Evolutionary conservation across 2,797 vertebrate genomes (phyloP).

Genomic region (Cryptoprocta ferox): DNA sequence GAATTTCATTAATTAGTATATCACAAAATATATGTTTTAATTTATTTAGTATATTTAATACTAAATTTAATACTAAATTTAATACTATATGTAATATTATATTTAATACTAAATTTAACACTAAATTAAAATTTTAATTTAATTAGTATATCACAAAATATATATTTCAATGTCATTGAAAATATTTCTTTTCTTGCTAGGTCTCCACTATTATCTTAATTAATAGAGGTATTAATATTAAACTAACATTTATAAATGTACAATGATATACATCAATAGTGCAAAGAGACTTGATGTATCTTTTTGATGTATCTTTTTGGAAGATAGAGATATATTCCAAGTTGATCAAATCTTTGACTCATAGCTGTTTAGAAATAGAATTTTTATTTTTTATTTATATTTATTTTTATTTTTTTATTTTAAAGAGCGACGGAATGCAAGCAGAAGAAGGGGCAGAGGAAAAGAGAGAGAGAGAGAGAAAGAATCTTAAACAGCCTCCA

Average conservation of each 20-base stretch:
- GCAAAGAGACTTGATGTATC: neutral
- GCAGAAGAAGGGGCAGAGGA: no score
- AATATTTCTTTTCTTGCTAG: neutral
- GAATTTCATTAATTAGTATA: neutral
- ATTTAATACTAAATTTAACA: no score
- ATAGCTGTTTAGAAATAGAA: slow-evolving; percentile 22
- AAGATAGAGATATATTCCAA: neutral
- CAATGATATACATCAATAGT: neutral
- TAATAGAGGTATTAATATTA: neutral
- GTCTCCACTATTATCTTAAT: neutral
- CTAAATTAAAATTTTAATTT: no score
- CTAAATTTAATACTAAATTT: no score
- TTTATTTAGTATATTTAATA: no score
- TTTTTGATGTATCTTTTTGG: neutral
- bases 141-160: slow-evolving; percentile 36
- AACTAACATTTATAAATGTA: neutral
- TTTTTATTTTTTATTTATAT: neutral
- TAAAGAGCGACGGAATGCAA: no score
- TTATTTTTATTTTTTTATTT: no score
- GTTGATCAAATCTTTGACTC: neutral
- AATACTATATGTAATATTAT: no score
- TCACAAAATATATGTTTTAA: no score
- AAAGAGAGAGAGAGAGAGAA: no score
- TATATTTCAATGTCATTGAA: no score
- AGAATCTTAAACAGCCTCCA: no score